A percentile compares a stretch with the other conserved stretches of the same genome.
Evolutionary conservation across 2,888 invertebrate species (phyloP).

Genomic region (Synergus japonicus): DNA sequence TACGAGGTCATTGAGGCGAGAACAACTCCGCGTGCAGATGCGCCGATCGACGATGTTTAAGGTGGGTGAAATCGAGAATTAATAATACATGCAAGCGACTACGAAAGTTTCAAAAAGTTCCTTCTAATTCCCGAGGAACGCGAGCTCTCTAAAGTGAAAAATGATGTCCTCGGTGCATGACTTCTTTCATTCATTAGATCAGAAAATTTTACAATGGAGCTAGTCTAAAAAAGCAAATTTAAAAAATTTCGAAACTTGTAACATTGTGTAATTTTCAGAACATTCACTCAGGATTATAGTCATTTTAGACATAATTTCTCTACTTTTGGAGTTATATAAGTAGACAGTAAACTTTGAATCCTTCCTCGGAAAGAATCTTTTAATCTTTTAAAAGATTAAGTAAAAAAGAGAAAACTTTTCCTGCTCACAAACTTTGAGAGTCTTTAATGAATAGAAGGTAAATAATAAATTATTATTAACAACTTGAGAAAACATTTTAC

Average conservation of each 20-base stretch:
- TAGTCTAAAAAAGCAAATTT: not conserved
- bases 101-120: constrained; percentile 2
- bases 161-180: not conserved
- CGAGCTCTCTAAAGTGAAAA: not conserved
- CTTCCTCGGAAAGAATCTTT: too few species aligned
- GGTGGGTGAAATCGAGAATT: constrained; percentile 62
- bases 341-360: too few species aligned
- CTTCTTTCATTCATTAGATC: not conserved
- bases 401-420: too few species aligned
- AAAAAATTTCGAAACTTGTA: not conserved
- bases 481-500: too few species aligned
- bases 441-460: too few species aligned
- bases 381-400: too few species aligned
- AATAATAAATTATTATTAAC: too few species aligned
- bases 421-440: too few species aligned
- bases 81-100: not conserved
- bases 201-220: not conserved
- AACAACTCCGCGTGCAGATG: constrained; percentile 68
- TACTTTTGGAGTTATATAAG: too few species aligned
- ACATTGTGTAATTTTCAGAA: not conserved
- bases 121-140: not conserved
- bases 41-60: constrained; percentile 76
- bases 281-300: too few species aligned
- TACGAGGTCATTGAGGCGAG: constrained; percentile 74
- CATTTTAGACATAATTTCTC: not conserved